Percentiles rank a stretch among this genome's conserved stretches.
These are phyloP conservation scores for Galeruca laticollis DNA, from an alignment of 2,888 invertebrate genomes.

Conservation along the genomic window DNA sequence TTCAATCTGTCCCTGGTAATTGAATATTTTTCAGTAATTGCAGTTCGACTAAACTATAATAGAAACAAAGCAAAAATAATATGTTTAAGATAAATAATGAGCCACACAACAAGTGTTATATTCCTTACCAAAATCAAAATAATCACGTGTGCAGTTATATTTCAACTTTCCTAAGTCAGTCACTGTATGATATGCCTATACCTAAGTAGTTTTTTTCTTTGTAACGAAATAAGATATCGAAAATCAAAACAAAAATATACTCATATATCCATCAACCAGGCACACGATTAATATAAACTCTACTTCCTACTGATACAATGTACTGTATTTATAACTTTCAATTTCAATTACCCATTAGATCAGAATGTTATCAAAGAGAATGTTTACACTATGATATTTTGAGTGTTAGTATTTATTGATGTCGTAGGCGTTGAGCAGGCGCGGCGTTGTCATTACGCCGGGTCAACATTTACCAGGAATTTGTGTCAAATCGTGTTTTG, in stretches of 20 bases:
- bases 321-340: background rate
- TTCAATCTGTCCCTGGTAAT: too few species aligned
- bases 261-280: background rate
- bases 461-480: constrained; percentile 39
- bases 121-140: too few species aligned
- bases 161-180: too few species aligned
- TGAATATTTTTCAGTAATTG: too few species aligned
- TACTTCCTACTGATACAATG: background rate
- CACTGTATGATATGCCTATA: too few species aligned
- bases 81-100: too few species aligned
- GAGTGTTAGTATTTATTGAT: constrained; percentile 11
- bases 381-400: constrained; percentile 1
- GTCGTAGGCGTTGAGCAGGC: constrained; percentile 24
- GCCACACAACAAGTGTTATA: too few species aligned
- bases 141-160: too few species aligned
- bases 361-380: background rate
- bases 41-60: too few species aligned
- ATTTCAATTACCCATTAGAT: background rate
- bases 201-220: too few species aligned
- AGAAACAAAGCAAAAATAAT: too few species aligned
- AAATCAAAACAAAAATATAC: background rate
- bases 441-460: constrained; percentile 25
- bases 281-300: background rate
- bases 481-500: constrained; percentile 40
- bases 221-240: too few species aligned